phyloP scores from a whole-genome alignment of 2,113 vertebrate species.

The Echinops telfairi region DNA sequence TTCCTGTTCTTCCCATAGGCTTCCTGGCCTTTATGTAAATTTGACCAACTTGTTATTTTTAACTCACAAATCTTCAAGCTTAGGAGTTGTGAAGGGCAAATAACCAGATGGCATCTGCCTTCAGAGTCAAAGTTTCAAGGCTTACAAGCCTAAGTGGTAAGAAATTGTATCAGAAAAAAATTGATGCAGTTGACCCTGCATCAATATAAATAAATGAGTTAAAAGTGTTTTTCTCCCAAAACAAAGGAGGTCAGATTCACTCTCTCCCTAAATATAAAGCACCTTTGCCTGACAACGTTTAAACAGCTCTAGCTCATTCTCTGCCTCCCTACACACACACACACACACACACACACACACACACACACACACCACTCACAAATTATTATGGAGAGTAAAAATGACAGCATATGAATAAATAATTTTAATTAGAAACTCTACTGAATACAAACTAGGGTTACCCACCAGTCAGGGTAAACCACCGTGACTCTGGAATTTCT shows the following conservation, averaged over 20 bases:
- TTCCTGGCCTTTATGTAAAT: not conserved
- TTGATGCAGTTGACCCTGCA: not conserved
- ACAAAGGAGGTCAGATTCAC: slow-evolving; percentile 5
- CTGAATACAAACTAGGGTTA: not conserved
- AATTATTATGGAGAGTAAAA: not conserved
- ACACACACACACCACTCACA: not conserved
- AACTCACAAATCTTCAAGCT: not conserved
- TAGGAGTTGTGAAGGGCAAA: not conserved
- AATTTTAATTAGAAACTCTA: slow-evolving; percentile 45
- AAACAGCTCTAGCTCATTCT: not conserved
- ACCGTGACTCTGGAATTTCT: not conserved
- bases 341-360: not conserved
- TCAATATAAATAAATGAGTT: not conserved
- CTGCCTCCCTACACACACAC: not conserved
- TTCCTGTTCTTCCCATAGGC: not conserved
- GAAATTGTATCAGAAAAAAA: slow-evolving; percentile 16
- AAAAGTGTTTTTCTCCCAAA: not conserved
- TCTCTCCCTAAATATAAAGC: not conserved
- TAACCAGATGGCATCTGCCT: not conserved
- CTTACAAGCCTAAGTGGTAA: not conserved
- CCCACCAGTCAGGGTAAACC: not conserved
- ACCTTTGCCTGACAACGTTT: not conserved
- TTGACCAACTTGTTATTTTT: not conserved
- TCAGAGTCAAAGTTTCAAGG: not conserved
- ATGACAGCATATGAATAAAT: not conserved